Evolutionary conservation across 2,888 invertebrate genomes (phyloP), one percentile per base, ranked within the genome.

Genomic region (Bibio marci): DNA sequence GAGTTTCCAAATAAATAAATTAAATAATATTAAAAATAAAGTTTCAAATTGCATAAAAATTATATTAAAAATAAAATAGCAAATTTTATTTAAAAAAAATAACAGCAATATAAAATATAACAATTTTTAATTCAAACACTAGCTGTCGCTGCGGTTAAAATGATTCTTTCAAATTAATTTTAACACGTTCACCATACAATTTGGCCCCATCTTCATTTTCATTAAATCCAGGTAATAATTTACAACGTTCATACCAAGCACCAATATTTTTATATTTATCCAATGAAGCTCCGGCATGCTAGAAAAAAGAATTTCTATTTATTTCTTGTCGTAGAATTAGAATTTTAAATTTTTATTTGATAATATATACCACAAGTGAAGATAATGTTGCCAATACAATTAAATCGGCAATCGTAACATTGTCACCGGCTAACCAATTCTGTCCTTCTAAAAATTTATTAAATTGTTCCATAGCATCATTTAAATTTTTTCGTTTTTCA

Each of bases 141-240:
- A n/a, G n/a, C n/a, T n/a, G n/a, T n/a, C n/a, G n/a, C n/a, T n/a
- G n/a, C n/a, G n/a, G n/a, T n/a, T n/a, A 22, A 22, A 22, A 22
- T 22, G 4, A 6, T 6, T 22, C 22, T 22, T 6, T 22, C 37
- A 66, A 45, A 49, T 71, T 71, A 47, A 65, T 69, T 48, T 59
- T 66, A 0, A 75, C 70, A 30, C 65, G 64, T 48, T 68, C 67
- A 27, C 69, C 74, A 56, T 68, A 73, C 27, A 52, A 46, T 47
- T 67, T 64, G 12, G 74, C 74, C 15, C 74, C 75, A 49, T 60
- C 62, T 45, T 70, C 62, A 49, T 75, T 76, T 53, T 73, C 71
- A 25, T 55, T 55, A 50, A 65, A 73, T 27, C 70, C 70, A 14
- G 74, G 73, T 30, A 78, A 57, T 15, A 58, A 48, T 22, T 63